These are phyloP conservation scores for Dendropsophus ebraccatus DNA, from an alignment of 2,113 vertebrate genomes.

Conservation along the genomic window DNA sequence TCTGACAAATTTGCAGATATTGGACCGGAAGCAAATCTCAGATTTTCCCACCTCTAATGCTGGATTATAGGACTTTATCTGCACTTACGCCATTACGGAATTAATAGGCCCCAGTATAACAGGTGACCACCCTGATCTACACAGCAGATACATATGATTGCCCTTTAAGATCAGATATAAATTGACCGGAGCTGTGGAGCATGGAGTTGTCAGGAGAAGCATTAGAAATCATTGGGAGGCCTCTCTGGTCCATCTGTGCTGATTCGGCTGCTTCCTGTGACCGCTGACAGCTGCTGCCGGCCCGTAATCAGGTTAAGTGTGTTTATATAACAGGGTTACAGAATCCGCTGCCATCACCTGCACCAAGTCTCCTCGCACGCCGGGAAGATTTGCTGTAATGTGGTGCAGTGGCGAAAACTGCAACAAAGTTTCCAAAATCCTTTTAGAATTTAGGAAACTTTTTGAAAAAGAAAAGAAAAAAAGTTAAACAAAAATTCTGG, in stretches of 20 bases:
- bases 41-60: no score
- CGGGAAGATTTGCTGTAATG: background rate
- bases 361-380: background rate
- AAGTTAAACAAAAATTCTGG: no score
- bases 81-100: no score
- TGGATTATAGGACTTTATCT: no score
- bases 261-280: background rate
- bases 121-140: no score
- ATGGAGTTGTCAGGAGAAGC: background rate
- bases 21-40: no score
- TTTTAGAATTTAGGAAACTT: background rate
- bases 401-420: background rate
- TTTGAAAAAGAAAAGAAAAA: background rate
- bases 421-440: background rate
- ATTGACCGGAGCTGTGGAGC: background rate
- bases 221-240: background rate
- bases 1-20: no score
- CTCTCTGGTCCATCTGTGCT: background rate
- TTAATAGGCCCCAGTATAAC: no score
- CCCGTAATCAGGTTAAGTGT: conserved; percentile 34
- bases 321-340: conserved; percentile 37
- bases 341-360: background rate
- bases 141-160: background rate
- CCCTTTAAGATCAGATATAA: background rate
- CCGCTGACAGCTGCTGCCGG: conserved; percentile 16